A percentile compares a stretch with the other conserved stretches of the same genome.
phyloP scores from a whole-genome alignment of 2,888 invertebrate species.

The Eulithis testata region DNA sequence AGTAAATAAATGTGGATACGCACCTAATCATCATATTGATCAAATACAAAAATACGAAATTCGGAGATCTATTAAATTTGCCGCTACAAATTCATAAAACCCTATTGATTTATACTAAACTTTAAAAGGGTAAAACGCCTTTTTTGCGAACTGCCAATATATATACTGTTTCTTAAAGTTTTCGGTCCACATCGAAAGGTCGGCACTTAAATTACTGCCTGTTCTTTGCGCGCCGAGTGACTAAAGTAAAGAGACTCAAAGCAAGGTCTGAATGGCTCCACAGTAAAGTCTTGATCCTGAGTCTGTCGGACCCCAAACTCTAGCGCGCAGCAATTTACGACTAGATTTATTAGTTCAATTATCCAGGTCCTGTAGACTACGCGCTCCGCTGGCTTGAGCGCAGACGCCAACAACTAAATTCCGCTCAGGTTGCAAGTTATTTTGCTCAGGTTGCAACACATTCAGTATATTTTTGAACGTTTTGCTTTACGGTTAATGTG shows the following conservation, averaged over 20 bases:
- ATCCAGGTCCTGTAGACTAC: constrained; percentile 68
- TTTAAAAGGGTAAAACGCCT: too few species aligned
- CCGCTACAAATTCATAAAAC: too few species aligned
- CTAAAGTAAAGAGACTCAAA: constrained; percentile 10
- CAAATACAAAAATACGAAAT: too few species aligned
- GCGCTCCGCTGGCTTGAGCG: constrained; percentile 71
- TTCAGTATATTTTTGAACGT: constrained; percentile 52
- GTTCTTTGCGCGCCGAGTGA: not conserved
- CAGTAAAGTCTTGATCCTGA: constrained; percentile 65
- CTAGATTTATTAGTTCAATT: constrained; percentile 84
- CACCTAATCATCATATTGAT: too few species aligned
- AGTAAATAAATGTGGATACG: too few species aligned
- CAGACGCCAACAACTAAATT: constrained; percentile 78
- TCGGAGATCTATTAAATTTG: too few species aligned
- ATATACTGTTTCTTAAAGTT: too few species aligned
- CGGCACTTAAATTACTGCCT: too few species aligned
- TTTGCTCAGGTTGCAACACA: constrained; percentile 56
- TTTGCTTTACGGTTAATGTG: constrained; percentile 47
- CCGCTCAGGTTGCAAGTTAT: constrained; percentile 67
- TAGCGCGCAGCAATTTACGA: constrained; percentile 64
- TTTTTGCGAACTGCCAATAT: too few species aligned
- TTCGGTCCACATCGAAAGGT: too few species aligned
- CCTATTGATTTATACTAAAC: too few species aligned
- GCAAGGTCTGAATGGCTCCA: constrained; percentile 7
- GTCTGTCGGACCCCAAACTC: constrained; percentile 46